phyloP scores from a whole-genome alignment of 2,113 vertebrate species.

The Bubo scandiacus region DNA sequence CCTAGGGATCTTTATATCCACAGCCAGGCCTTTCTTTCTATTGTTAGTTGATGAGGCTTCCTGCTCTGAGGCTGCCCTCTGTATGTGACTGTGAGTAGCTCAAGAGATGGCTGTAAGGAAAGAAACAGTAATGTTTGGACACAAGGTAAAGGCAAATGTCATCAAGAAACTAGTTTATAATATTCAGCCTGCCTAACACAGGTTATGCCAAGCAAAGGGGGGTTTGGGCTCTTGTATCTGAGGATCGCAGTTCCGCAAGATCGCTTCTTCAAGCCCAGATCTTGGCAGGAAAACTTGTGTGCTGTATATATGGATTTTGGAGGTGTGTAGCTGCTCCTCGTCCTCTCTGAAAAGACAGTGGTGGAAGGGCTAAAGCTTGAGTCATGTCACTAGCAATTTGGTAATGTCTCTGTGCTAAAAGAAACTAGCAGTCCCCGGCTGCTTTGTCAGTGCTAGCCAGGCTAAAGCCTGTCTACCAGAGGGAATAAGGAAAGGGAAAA shows the following conservation, averaged over 20 bases:
- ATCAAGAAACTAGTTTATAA: not conserved
- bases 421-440: not conserved
- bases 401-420: not conserved
- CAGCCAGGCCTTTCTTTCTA: not conserved
- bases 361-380: not conserved
- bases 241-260: not conserved
- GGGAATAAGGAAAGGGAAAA: not conserved
- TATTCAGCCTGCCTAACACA: not conserved
- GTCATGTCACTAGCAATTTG: not conserved
- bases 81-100: not conserved
- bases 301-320: not conserved
- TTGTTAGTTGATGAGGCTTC: not conserved
- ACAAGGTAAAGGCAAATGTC: not conserved
- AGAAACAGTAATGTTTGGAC: not conserved
- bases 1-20: not conserved
- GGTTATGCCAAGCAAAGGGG: not conserved
- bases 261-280: not conserved
- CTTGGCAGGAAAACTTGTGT: not conserved
- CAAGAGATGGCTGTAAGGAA: not conserved
- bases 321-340: not conserved
- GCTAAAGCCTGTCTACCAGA: not conserved
- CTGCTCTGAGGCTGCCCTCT: not conserved
- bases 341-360: not conserved
- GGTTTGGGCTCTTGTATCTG: not conserved
- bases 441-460: not conserved